Conservation (phyloP, 2,888 invertebrate species). For the Yponomeuta plumbellus region DNA sequence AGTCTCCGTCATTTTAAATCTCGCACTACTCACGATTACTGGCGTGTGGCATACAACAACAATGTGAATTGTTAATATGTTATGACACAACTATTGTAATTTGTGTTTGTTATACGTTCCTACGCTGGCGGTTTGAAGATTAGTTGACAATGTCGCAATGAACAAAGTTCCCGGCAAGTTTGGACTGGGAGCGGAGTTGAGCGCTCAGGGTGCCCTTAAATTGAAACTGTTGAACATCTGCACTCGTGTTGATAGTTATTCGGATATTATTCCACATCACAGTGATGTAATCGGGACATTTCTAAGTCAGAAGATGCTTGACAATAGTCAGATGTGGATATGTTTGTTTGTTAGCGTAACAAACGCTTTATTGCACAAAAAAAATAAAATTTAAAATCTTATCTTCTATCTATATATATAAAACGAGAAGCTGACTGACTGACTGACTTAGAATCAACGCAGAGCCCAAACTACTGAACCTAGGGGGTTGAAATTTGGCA, state of each 20-base stretch:
- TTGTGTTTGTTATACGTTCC: constrained; percentile 40
- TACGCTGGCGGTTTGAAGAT: constrained; percentile 40
- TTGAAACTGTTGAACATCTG: constrained; percentile 44
- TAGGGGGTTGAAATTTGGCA: no score
- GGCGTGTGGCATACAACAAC: constrained; percentile 9
- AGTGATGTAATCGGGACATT: neutral
- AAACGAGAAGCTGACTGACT: no score
- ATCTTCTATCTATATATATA: no score
- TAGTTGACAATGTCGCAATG: constrained; percentile 64
- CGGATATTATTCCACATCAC: constrained; percentile 6
- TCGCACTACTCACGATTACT: neutral
- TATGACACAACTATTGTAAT: constrained; percentile 25
- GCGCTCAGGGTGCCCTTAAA: constrained; percentile 62
- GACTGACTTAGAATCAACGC: no score
- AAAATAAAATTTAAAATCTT: no score
- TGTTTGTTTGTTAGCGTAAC: no score
- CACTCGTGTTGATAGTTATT: constrained; percentile 12
- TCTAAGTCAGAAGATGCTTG: neutral
- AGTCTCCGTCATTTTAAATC: neutral
- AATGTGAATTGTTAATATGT: constrained; percentile 28
- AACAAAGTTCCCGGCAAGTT: constrained; percentile 57
- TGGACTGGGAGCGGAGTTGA: constrained; percentile 48
- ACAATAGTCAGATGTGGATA: neutral
- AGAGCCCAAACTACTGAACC: no score
- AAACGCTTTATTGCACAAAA: no score